phyloP scores from a whole-genome alignment of 1,140 invertebrate species.

The Leptinotarsa lineolata region DNA sequence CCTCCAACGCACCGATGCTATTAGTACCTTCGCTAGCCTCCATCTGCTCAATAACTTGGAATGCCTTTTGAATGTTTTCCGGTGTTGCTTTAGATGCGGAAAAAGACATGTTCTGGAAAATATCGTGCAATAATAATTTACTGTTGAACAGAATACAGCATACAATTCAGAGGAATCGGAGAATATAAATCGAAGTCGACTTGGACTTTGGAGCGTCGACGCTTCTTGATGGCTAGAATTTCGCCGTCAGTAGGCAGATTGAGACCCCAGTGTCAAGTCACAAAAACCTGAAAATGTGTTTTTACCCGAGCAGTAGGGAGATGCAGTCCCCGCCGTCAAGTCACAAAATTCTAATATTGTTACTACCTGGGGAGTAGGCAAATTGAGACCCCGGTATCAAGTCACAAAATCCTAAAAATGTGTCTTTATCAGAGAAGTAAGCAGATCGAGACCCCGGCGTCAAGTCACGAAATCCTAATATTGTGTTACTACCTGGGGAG shows the following conservation, averaged over 20 bases:
- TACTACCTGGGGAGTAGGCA: no score
- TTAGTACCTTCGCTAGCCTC: conserved; percentile 64
- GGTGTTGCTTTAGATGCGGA: conserved; percentile 57
- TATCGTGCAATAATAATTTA: conserved; percentile 28
- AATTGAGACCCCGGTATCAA: no score
- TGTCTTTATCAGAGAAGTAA: background rate
- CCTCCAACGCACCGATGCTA: conserved; percentile 65
- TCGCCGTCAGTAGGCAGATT: no score
- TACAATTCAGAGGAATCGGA: background rate
- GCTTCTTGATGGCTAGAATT: background rate
- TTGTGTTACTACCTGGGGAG: no score
- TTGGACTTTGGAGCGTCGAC: background rate
- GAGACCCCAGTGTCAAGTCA: no score
- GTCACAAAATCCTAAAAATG: background rate
- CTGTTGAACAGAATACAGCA: background rate
- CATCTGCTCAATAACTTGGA: conserved; percentile 59
- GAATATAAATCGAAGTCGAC: background rate
- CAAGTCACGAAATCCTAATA: no score
- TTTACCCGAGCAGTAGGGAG: no score
- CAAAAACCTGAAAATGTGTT: no score
- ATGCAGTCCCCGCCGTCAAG: background rate
- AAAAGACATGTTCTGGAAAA: conserved; percentile 37
- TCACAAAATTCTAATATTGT: no score
- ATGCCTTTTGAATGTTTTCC: conserved; percentile 63
- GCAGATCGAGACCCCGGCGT: no score